phyloP scores from a whole-genome alignment of 2,113 vertebrate species.

The Albula goreensis region DNA sequence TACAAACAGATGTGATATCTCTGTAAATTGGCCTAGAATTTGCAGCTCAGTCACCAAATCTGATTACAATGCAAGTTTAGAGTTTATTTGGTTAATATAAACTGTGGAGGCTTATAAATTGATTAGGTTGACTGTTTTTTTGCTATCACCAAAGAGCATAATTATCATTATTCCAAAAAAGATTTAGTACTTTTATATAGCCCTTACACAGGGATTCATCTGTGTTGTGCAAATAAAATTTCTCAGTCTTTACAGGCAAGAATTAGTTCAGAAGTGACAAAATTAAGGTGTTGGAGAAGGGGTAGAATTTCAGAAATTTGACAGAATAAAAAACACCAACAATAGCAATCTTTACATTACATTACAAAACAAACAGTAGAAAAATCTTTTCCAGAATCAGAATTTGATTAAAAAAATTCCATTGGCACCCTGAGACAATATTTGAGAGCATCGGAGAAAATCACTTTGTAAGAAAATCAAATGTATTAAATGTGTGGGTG shows the following conservation, averaged over 20 bases:
- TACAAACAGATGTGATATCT: background rate
- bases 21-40: conserved; percentile 5
- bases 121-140: background rate
- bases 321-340: conserved; percentile 11
- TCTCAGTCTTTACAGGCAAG: conserved; percentile 21
- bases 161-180: background rate
- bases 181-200: conserved; percentile 27
- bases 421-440: conserved; percentile 85
- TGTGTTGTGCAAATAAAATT: conserved; percentile 37
- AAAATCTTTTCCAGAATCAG: conserved; percentile 80
- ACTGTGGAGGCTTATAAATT: conserved; percentile 20
- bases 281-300: background rate
- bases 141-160: background rate
- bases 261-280: conserved; percentile 28
- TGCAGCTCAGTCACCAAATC: conserved; percentile 8
- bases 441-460: conserved; percentile 57
- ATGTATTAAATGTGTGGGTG: conserved; percentile 29
- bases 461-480: conserved; percentile 29
- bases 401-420: conserved; percentile 44
- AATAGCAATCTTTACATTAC: conserved; percentile 5
- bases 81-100: conserved; percentile 13
- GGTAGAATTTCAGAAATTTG: conserved; percentile 22
- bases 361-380: conserved; percentile 18
- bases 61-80: background rate
- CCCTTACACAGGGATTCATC: conserved; percentile 35